Evolutionary conservation across 2,888 invertebrate species (phyloP).

Genomic region (Lepidocyrtinus sp.): DNA sequence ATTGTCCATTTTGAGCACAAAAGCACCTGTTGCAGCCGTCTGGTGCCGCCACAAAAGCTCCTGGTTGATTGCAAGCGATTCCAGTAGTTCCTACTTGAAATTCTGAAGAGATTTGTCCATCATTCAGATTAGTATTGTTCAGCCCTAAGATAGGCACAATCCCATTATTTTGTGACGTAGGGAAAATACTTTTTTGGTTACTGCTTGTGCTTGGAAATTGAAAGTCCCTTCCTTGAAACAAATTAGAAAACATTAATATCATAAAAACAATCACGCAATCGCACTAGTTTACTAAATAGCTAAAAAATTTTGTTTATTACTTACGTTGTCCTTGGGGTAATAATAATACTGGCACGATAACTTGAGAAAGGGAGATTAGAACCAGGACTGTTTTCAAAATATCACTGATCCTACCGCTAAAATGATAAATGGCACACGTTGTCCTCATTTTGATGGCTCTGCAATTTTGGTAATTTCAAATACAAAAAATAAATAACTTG

Average conservation of each 20-base stretch:
- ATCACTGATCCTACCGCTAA: conserved; percentile 3
- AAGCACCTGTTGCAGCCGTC: conserved; percentile 66
- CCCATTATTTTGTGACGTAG: not conserved
- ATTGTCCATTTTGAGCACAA: conserved; percentile 59
- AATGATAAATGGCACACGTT: conserved; percentile 31
- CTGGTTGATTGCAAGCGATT: conserved; percentile 56
- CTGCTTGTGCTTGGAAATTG: not conserved
- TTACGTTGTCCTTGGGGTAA: not conserved
- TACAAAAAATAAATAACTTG: not conserved
- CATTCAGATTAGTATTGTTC: not conserved
- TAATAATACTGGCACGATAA: conserved; percentile 9
- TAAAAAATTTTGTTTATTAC: not conserved
- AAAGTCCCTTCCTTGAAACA: conserved; percentile 17
- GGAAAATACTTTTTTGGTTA: not conserved
- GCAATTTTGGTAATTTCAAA: not conserved
- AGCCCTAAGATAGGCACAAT: not conserved
- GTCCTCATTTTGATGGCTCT: conserved; percentile 38
- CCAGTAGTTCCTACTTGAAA: conserved; percentile 57
- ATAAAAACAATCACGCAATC: not conserved
- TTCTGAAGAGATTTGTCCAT: not conserved
- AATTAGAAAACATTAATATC: not conserved
- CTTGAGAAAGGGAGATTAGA: not conserved
- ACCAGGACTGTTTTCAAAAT: conserved; percentile 29
- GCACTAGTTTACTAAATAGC: not conserved
- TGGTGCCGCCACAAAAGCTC: conserved; percentile 61